These are phyloP conservation scores for Berghia stephanieae DNA, from an alignment of 1,140 invertebrate genomes.

Conservation along the genomic window DNA sequence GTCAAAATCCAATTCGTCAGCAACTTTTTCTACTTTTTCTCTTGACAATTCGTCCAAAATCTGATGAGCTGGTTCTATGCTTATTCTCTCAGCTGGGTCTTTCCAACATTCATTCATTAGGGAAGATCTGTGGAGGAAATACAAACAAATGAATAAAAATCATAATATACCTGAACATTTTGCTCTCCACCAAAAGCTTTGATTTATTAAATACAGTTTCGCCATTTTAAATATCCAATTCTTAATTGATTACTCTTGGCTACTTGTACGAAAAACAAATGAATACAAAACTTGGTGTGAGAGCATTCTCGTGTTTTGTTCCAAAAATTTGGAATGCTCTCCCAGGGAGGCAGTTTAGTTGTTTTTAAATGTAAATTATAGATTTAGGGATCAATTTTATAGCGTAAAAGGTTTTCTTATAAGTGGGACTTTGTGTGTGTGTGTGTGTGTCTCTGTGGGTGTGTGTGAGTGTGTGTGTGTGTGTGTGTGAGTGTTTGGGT, in stretches of 20 bases:
- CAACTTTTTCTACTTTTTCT: slow-evolving; percentile 26
- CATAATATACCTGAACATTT: background rate
- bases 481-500: too few species aligned
- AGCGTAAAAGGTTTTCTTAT: too few species aligned
- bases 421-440: too few species aligned
- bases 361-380: too few species aligned
- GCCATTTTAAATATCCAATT: background rate
- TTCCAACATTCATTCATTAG: slow-evolving; percentile 58
- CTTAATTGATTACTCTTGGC: background rate
- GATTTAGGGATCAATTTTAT: too few species aligned
- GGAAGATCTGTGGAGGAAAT: slow-evolving; percentile 42
- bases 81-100: slow-evolving; percentile 38
- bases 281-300: too few species aligned
- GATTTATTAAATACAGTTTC: background rate
- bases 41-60: slow-evolving; percentile 41
- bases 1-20: slow-evolving; percentile 46
- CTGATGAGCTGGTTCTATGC: slow-evolving; percentile 45
- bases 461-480: too few species aligned
- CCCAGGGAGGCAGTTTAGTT: too few species aligned
- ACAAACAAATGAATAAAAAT: background rate
- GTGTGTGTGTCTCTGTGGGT: too few species aligned
- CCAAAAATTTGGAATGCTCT: too few species aligned
- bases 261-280: background rate
- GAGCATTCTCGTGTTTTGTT: too few species aligned
- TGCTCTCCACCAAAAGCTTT: background rate